Conservation (phyloP, 2,113 vertebrate species). For the Protobothrops mucrosquamatus region DNA sequence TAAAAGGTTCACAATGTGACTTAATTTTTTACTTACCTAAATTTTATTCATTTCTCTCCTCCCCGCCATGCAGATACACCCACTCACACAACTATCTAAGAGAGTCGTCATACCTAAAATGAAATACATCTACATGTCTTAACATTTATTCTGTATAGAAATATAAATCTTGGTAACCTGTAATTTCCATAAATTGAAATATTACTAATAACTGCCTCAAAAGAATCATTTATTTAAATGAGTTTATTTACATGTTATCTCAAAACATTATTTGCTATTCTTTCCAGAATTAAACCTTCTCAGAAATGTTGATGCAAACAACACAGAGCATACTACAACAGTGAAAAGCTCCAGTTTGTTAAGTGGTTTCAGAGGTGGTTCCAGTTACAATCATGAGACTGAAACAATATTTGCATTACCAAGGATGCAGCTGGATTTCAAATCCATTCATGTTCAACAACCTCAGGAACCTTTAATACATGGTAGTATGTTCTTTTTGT, state of each 20-base stretch:
- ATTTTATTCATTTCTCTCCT: background rate
- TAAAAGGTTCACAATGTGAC: background rate
- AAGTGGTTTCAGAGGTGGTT: constrained; percentile 88
- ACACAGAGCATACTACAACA: constrained; percentile 81
- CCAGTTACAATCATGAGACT: constrained; percentile 96
- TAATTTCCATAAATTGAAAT: background rate
- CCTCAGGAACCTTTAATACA: constrained; percentile 90
- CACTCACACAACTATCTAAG: background rate
- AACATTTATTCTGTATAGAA: background rate
- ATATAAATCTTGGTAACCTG: background rate
- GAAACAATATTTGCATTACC: constrained; percentile 98
- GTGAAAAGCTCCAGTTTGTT: constrained; percentile 90
- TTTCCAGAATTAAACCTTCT: constrained; percentile 88
- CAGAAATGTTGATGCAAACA: constrained; percentile 92
- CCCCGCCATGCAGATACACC: background rate
- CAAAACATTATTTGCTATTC: background rate
- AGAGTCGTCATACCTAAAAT: background rate
- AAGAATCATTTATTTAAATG: background rate
- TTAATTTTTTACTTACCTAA: background rate
- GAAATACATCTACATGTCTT: background rate
- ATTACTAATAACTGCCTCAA: background rate
- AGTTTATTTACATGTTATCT: background rate
- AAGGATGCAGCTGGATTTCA: constrained; percentile 98
- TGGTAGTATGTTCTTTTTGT: constrained; percentile 63
- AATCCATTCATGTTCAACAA: constrained; percentile 95